A percentile compares a stretch with the other conserved stretches of the same genome.
These are phyloP conservation scores for Botrylloides violaceus DNA, from an alignment of 23 tunicate genomes.

Conservation along the genomic window DNA sequence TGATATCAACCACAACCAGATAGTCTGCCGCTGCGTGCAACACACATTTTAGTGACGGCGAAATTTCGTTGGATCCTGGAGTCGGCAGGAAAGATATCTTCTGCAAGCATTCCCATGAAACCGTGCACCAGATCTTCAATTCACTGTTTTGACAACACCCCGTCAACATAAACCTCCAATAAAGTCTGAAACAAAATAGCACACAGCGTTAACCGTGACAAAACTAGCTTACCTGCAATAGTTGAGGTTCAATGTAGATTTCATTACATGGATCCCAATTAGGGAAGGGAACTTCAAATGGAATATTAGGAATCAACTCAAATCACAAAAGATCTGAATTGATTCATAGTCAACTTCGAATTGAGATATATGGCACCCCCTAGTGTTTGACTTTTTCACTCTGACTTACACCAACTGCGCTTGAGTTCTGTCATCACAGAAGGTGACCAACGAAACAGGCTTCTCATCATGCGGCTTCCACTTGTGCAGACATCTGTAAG, in stretches of 20 bases:
- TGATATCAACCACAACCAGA: constrained; percentile 58
- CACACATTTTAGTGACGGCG: constrained; percentile 61
- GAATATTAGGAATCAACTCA: too few species aligned
- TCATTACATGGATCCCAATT: too few species aligned
- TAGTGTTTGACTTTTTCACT: too few species aligned
- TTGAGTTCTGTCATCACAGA: constrained; percentile 71
- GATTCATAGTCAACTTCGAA: too few species aligned
- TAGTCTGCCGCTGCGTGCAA: constrained; percentile 46
- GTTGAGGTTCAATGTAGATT: too few species aligned
- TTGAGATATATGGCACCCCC: too few species aligned
- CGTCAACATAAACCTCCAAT: constrained; percentile 78
- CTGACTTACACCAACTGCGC: constrained; percentile 54
- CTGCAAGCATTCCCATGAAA: constrained; percentile 79
- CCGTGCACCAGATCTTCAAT: constrained; percentile 77
- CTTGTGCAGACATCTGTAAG: constrained; percentile 58
- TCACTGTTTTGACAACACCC: constrained; percentile 70
- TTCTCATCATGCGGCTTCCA: constrained; percentile 80
- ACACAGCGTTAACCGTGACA: background rate
- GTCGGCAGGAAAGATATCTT: constrained; percentile 34
- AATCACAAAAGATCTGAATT: too few species aligned
- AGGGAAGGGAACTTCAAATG: background rate
- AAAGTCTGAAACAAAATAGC: constrained; percentile 23
- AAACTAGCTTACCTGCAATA: too few species aligned
- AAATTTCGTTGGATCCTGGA: constrained; percentile 38
- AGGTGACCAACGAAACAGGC: constrained; percentile 54